Base-by-base conservation (phyloP, 2,113 vertebrate genomes). In the Aspidoscelis tigris region DNA sequence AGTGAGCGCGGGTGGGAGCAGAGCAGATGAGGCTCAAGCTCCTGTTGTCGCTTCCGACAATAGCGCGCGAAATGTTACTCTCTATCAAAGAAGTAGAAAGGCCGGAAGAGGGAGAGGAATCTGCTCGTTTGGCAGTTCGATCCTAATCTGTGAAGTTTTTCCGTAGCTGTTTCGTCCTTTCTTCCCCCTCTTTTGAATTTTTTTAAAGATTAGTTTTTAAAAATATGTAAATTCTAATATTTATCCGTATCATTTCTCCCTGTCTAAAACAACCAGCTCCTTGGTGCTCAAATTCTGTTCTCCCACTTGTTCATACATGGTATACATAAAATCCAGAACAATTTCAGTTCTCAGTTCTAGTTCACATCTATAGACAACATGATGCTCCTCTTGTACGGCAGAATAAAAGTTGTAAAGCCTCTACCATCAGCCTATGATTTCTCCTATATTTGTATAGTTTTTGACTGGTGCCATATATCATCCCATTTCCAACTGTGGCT, bases 301-400 rank as follows among this genome's bases (percentile, higher is more conserved):
- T 84, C 95, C 97, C 50, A 90, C 93, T 72, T 96, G 96, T 33
- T 96, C 90, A 83, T 95, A 96, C 3, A 99, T 43, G 80, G 74
- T 93, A 66, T 53, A 47, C 98, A 99, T 99, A 4, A 97, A 96
- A 83, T 98, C 96, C 7, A 98, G 92, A 9, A 98, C 99, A 0
- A 98, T 99, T 91, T 99, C 98, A 70, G 96, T 98, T 26, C 99
- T 97, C 20, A 99, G 96, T 97, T 99, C 92, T 99, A 97, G 93
- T 97, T 99, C 78, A 99, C 96, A 1, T 99, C 99, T 0, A 93
- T 95, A 85, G 97, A 98, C 41, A 99, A 93, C 98, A 99, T 98
- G 83, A 99, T 97, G 89, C 92, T 95, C 1, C 96, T 95, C 90
- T 99, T 98, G 0, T 98, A 99, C 61, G 96, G 95, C 24, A 99